phyloP scores from a whole-genome alignment of 2,797 vertebrate genomes.

The Rallus crepitans region DNA sequence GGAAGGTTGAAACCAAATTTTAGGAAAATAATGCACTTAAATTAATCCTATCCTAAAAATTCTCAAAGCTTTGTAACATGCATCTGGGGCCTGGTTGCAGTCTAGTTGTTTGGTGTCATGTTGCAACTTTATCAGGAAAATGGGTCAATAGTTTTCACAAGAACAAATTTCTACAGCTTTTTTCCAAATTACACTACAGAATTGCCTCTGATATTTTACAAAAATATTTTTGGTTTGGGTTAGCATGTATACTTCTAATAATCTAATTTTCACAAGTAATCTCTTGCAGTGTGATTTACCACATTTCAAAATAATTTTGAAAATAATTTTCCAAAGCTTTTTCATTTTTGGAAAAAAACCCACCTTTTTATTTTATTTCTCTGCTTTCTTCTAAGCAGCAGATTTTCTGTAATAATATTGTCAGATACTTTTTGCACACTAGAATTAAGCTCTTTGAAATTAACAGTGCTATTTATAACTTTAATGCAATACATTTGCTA shows the following conservation, averaged over 20 bases:
- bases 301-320: background rate
- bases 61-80: background rate
- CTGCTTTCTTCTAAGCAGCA: background rate
- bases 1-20: background rate
- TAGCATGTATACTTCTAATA: background rate
- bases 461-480: background rate
- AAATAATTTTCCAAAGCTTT: background rate
- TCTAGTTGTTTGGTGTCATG: background rate
- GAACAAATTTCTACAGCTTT: background rate
- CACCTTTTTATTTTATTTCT: background rate
- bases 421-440: background rate
- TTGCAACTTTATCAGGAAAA: background rate
- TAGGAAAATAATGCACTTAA: background rate
- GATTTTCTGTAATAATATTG: background rate
- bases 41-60: background rate
- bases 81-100: background rate
- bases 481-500: background rate
- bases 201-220: background rate
- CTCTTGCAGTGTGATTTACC: background rate
- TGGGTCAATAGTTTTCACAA: background rate
- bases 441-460: background rate
- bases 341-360: background rate
- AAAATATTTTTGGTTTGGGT: background rate
- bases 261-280: background rate
- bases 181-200: background rate